A percentile compares a stretch with the other conserved stretches of the same genome.
phyloP scores from a whole-genome alignment of 1,140 invertebrate species.

The Potamilus streckersoni region DNA sequence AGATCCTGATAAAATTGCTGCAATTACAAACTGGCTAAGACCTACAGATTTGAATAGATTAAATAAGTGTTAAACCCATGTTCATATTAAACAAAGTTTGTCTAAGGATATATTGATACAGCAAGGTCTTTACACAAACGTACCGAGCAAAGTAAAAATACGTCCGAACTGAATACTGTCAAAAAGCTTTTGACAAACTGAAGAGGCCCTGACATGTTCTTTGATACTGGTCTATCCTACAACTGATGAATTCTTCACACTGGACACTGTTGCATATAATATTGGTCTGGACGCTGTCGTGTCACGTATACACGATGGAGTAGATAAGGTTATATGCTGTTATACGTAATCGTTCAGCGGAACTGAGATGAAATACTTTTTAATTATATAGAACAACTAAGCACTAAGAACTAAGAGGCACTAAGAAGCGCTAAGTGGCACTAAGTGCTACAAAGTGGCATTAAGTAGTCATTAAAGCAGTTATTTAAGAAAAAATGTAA shows the following conservation, averaged over 20 bases:
- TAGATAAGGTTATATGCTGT: slow-evolving; percentile 39
- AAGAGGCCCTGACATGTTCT: slow-evolving; percentile 19
- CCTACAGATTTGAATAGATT: slow-evolving; percentile 11
- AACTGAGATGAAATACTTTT: slow-evolving; percentile 68
- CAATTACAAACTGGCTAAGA: slow-evolving; percentile 20
- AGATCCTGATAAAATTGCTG: slow-evolving; percentile 6
- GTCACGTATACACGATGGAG: slow-evolving; percentile 40
- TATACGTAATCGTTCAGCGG: slow-evolving; percentile 27
- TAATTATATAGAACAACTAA: too few relatives aligned
- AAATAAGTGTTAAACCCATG: slow-evolving; percentile 7
- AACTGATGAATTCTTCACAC: slow-evolving; percentile 24
- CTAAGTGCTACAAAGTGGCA: too few relatives aligned
- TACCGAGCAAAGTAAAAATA: too few relatives aligned
- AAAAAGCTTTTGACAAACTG: slow-evolving; percentile 21
- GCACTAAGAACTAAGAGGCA: too few relatives aligned
- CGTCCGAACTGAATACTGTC: background rate
- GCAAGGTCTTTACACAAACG: slow-evolving; percentile 20
- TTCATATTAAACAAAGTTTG: slow-evolving; percentile 44
- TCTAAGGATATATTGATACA: slow-evolving; percentile 36
- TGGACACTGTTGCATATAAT: slow-evolving; percentile 1
- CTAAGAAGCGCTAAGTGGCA: too few relatives aligned
- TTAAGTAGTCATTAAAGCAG: too few relatives aligned
- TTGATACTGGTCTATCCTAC: slow-evolving; percentile 21
- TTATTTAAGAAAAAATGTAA: too few relatives aligned
- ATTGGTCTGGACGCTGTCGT: slow-evolving; percentile 48